Evolutionary conservation across 1,140 invertebrate genomes (phyloP), one percentile per base, ranked within the genome.

Genomic region (Planococcus citri): DNA sequence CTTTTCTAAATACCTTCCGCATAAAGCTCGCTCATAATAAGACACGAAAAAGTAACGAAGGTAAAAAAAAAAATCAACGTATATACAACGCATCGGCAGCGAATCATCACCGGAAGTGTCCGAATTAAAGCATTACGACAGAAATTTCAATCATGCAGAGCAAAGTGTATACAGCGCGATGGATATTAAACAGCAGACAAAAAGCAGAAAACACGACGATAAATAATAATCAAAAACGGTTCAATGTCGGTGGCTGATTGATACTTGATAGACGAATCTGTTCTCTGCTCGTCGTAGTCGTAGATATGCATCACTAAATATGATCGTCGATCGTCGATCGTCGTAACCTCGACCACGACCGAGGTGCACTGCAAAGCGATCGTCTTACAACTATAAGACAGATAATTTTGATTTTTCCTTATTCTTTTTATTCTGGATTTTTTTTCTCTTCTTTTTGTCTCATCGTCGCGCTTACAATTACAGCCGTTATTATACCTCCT

Each of bases 61-160:
- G n/a, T n/a, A n/a, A n/a, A n/a, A n/a, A n/a, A n/a, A n/a, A n/a
- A n/a, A n/a, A n/a, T n/a, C n/a, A 20, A 20, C 21, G 51, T 20
- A 58, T 10, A 58, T n/a, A 6, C 51, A 22, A 58, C 51, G 51
- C 21, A 58, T 8, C 21, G 51, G 17, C 51, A n/a, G n/a, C 37
- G 51, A 58, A 58, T n/a, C 17, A 64, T 64, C 60, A 64, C 60
- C 60, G 60, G 60, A 64, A 64, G 60, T 64, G 60, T 64, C 60
- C 60, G 60, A 64, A 64, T 64, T 64, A 64, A 64, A 64, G 60
- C 60, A 64, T 64, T 64, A 64, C 60, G 22, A 64, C 3, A 64
- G 10, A 25, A 27, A 27, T 64, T 64, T 64, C 60, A 64, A 64
- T 64, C 60, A 64, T 64, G 60, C 60, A 64, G 60, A 64, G 60